phyloP scores from a whole-genome alignment of 64 coral and sea anemone genomes.

The Acropora yongei region DNA sequence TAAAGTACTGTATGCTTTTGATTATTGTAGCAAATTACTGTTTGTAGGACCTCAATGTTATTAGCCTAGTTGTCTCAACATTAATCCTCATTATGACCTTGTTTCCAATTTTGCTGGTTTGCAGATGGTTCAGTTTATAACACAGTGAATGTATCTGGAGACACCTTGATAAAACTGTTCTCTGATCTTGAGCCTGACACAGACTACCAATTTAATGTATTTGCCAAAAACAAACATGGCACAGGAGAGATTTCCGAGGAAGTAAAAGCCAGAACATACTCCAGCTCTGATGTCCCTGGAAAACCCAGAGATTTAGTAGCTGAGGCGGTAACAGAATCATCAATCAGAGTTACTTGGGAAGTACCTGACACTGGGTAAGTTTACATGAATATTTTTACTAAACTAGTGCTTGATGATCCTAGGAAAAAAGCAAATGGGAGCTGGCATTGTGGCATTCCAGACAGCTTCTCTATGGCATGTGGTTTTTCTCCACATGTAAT shows the following conservation, averaged over 20 bases:
- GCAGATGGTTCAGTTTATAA: not conserved
- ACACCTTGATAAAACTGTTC: not conserved
- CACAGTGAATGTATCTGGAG: not conserved
- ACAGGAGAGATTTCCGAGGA: slow-evolving; percentile 1
- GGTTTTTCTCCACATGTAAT: no score
- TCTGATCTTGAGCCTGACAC: slow-evolving; percentile 42
- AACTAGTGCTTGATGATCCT: not conserved
- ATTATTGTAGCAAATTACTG: no score
- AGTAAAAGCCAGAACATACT: slow-evolving; percentile 17
- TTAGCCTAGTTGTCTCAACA: not conserved
- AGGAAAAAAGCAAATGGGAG: not conserved
- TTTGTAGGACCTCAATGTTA: no score
- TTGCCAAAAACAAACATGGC: slow-evolving; percentile 21
- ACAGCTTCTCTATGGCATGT: no score
- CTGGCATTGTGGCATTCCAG: no score
- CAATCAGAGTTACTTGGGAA: slow-evolving; percentile 63
- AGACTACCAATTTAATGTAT: slow-evolving; percentile 33
- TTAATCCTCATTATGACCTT: not conserved
- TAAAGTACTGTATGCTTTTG: no score
- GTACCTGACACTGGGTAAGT: slow-evolving; percentile 51
- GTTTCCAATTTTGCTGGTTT: not conserved
- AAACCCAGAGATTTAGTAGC: slow-evolving; percentile 37
- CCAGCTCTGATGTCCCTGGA: slow-evolving; percentile 26
- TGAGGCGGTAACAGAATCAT: slow-evolving; percentile 14
- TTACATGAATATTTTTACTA: no score